Evolutionary conservation across 1,140 invertebrate genomes (phyloP), one percentile per base, ranked within the genome.

Genomic region (Batillaria attramentaria): DNA sequence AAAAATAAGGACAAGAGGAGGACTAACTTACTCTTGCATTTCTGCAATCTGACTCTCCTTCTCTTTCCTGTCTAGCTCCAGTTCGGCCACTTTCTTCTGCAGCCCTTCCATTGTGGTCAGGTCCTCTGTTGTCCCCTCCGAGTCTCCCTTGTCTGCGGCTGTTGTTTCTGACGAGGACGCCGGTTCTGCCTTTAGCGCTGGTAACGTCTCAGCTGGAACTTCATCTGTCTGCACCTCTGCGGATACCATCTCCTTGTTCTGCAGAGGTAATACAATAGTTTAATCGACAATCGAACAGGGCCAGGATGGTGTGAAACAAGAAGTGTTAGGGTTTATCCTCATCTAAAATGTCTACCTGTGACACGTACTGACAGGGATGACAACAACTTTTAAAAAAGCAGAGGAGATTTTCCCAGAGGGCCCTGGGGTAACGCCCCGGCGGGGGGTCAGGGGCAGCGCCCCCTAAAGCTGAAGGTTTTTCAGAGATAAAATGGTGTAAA

Each of bases 31-130:
- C 97, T 98, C 96, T 93, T 98, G 96, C 89, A 99, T 93, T 90
- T 99, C 97, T 92, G 96, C 95, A 81, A 99, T 98, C 90, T 96
- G 94, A 91, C 96, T 97, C 88, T 99, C 97, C 91, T 98, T 98
- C 82, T 95, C 93, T 88, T 97, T 96, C 90, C 98, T 97, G 87
- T 99, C 97, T 89, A 98, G 97, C 90, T 99, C 97, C 82, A 95
- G 95, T 94, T 97, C 97, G 92, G 50, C 20, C 35, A 75, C 50
- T 42, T 75, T 75, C 54, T 97, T 95, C 82, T 98, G 92, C 79
- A 99, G 91, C 85, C 97, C 92, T 89, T 99, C 97, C 79, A 96
- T 39, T 10, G 41, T 42, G 8, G 42, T 39, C 2, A 28, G n/a
- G 0, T 46, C 68, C 37, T 39, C 37, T n/a, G 20, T 41, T 28